A percentile compares a stretch with the other conserved stretches of the same genome.
These are phyloP conservation scores for Spongilla lacustris DNA, from an alignment of 37 sponge, comb jelly and placozoan species.

Conservation along the genomic window DNA sequence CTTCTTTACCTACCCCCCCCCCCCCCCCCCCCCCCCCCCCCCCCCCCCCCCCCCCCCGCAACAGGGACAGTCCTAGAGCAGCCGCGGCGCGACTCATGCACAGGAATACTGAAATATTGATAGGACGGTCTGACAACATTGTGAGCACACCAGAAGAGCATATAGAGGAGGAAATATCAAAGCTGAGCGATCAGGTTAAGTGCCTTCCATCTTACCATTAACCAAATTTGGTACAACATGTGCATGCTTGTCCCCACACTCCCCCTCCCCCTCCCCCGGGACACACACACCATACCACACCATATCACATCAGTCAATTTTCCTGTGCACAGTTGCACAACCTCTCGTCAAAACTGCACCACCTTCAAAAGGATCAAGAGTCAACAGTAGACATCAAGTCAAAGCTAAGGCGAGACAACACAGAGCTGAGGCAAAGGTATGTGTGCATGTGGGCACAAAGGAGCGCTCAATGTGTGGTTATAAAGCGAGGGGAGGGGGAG, in stretches of 20 bases:
- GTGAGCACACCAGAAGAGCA: constrained; percentile 23
- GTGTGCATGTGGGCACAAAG: background rate
- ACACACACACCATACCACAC: too few species aligned
- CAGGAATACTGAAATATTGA: background rate
- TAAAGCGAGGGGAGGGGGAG: too few species aligned
- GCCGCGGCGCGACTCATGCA: background rate
- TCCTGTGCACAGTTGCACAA: constrained; percentile 41
- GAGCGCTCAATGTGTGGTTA: too few species aligned
- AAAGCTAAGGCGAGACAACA: constrained; percentile 46
- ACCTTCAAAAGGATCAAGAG: constrained; percentile 41
- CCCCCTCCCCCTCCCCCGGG: too few species aligned
- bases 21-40: constrained; percentile 9
- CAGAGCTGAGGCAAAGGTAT: constrained; percentile 36
- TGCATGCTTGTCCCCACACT: too few species aligned
- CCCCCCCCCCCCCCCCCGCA: background rate
- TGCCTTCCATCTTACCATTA: background rate
- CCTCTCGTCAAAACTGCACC: constrained; percentile 44
- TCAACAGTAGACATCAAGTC: constrained; percentile 8
- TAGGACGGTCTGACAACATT: background rate
- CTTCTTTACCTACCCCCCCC: too few species aligned
- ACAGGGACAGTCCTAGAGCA: background rate
- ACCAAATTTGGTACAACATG: too few species aligned
- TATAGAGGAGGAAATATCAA: constrained; percentile 44
- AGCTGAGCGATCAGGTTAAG: constrained; percentile 55
- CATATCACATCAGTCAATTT: too few species aligned